Base-by-base conservation (phyloP, 2,113 vertebrate species). In the Willisornis vidua region DNA sequence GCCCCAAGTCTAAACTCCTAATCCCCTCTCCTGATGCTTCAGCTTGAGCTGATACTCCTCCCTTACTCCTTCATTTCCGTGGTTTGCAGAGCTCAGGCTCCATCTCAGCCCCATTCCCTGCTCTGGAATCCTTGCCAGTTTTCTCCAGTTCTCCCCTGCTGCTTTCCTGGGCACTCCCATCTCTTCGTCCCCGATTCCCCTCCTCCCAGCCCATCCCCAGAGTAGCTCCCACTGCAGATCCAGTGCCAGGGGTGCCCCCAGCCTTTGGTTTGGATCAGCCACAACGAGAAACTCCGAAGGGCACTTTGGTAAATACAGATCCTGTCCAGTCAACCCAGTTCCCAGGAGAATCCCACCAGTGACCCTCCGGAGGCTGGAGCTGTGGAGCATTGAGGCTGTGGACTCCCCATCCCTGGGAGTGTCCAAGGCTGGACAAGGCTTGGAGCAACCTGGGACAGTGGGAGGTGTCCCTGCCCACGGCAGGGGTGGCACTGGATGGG, bases 141-240 rank as follows among this genome's bases (percentile, higher is more conserved):
- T 48, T 48, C 33, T 63, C 12, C 9, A 11, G 7, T 4, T 63
- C 58, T 35, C 28, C 31, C 4, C 9, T 12, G 12, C 46, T 57
- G 67, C 19, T 48, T 10, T 25, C 1, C 7, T 20, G 75, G 35
- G 29, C 37, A 24, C 19, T 58, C 55, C 65, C 63, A 12, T 1
- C 19, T 19, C 0, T 0, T 1, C 3, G 59, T 9, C 15, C 65
- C 35, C 0, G 0, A 0, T 23, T 31, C 33, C 23, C 8, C 51
- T n/a, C 33, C 66, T n/a, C 35, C 33, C 2, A 2, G 1, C 12
- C 31, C 1, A 2, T 22, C 25, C 26, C 37, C 77, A 7, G 76
- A 6, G 14, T 37, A 6, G 39, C 45, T 57, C 45, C 43, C 11
- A 2, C 5, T 23, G 45, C 48, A 46, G 54, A 39, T 2, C 52